Base-by-base conservation (phyloP, 2,113 vertebrate species). In the Gobius niger region DNA sequence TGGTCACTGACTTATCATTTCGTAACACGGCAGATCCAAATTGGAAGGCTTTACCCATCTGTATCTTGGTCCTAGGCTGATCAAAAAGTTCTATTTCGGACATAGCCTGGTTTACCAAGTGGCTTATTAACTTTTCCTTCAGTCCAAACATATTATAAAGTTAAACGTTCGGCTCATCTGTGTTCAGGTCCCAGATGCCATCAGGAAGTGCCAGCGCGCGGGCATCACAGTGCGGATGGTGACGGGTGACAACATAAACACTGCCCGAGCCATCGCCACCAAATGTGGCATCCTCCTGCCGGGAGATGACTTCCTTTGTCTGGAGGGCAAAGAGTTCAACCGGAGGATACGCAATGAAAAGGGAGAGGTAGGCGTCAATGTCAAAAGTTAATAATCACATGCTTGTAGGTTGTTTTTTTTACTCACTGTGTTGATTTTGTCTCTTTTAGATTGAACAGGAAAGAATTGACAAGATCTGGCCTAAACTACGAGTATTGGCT, bases 191-290 rank as follows among this genome's bases (percentile, higher is more conserved):
- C 98, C 98, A 47, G 98, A 99, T 73, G 97, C 98, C 79, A 99
- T 99, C 87, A 96, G 72, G 73, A 98, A 96, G 84, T 99, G 98
- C 86, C 97, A 99, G 60, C 95, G 94, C 64, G 97, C 98, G 63
- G 98, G 98, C 73, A 99, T 99, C 90, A 99, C 96, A 3, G 98
- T 99, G 47, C 95, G 98, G 7, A 99, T 99, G 98, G 98, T 99
- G 83, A 99, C 98, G 16, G 98, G 98, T 7, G 98, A 99, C 89
- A 99, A 99, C 89, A 98, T 99, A 70, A 98, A 97, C 86, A 99
- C 98, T 3, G 98, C 97, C 50, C 95, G 98, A 42, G 98, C 98
- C 87, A 99, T 99, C 74, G 96, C 98, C 72, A 82, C 93, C 68
- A 99, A 99, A 78, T 99, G 98, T 73, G 96, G 97, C 44, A 98